phyloP scores from a whole-genome alignment of 2,113 vertebrate genomes.

The Falco punctatus region DNA sequence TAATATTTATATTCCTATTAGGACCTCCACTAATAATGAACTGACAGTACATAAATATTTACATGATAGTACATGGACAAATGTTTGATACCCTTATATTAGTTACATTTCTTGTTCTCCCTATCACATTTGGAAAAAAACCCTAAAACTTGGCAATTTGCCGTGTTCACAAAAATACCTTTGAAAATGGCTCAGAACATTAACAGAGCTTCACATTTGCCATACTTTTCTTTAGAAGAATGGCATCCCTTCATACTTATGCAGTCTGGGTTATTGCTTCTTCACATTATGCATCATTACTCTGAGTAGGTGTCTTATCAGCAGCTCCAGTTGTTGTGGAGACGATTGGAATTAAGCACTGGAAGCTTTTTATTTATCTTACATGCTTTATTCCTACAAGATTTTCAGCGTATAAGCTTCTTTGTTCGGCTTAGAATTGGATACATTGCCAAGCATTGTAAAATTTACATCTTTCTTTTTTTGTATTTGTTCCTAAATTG shows the following conservation, averaged over 20 bases:
- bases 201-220: constrained; percentile 64
- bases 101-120: constrained; percentile 35
- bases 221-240: constrained; percentile 71
- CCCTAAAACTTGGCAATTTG: constrained; percentile 49
- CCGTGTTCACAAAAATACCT: constrained; percentile 54
- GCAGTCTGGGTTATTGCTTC: constrained; percentile 71
- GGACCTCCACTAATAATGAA: constrained; percentile 67
- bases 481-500: constrained; percentile 76
- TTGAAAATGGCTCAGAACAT: constrained; percentile 69
- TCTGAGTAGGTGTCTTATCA: constrained; percentile 81
- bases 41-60: constrained; percentile 66
- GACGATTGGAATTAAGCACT: constrained; percentile 79
- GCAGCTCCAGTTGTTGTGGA: constrained; percentile 78
- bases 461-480: constrained; percentile 74
- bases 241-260: constrained; percentile 64
- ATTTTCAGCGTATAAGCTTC: constrained; percentile 79
- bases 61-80: constrained; percentile 58
- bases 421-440: constrained; percentile 76
- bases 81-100: constrained; percentile 43
- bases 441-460: constrained; percentile 74
- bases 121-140: constrained; percentile 29
- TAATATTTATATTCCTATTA: constrained; percentile 77
- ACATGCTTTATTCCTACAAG: constrained; percentile 76
- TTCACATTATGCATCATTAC: constrained; percentile 80
- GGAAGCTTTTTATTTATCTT: constrained; percentile 82